Percentiles rank a stretch among this genome's conserved stretches.
Evolutionary conservation across 2,888 invertebrate species (phyloP).

Genomic region (Auanema freiburgensis): DNA sequence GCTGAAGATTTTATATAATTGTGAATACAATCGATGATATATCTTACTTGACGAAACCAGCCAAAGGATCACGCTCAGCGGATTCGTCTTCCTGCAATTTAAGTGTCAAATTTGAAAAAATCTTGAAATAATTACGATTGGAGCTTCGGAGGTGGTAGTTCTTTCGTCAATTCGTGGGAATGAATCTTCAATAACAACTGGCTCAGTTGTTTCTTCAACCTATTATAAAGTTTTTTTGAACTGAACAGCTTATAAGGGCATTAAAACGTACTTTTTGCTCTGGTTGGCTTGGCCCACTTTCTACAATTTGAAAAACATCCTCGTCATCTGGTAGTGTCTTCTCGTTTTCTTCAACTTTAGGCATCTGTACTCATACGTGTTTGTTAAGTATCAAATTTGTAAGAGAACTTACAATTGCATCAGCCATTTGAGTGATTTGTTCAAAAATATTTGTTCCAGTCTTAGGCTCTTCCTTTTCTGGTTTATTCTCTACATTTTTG

Average conservation of each 20-base stretch:
- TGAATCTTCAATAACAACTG: conserved; percentile 39
- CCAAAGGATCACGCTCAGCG: conserved; percentile 34
- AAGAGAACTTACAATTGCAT: no score
- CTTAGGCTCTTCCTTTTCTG: not conserved
- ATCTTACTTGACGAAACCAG: conserved; percentile 32
- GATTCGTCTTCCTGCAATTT: conserved; percentile 11
- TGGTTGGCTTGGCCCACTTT: no score
- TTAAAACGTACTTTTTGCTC: no score
- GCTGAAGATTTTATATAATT: no score
- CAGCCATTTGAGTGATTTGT: not conserved
- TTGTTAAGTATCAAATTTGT: no score
- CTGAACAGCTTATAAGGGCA: not conserved
- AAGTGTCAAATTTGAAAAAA: conserved; percentile 10
- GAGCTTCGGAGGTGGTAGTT: conserved; percentile 35
- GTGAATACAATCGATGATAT: no score
- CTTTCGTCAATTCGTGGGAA: conserved; percentile 41
- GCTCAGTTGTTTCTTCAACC: conserved; percentile 16
- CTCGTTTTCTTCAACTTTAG: no score
- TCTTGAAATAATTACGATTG: conserved; percentile 6
- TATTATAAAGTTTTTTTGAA: not conserved
- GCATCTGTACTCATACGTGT: no score
- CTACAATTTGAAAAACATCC: no score
- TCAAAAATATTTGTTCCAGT: not conserved
- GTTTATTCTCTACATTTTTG: not conserved
- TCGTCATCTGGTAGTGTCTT: no score